These are phyloP conservation scores for Hypomecis punctinalis DNA, from an alignment of 2,888 invertebrate genomes.

Conservation along the genomic window DNA sequence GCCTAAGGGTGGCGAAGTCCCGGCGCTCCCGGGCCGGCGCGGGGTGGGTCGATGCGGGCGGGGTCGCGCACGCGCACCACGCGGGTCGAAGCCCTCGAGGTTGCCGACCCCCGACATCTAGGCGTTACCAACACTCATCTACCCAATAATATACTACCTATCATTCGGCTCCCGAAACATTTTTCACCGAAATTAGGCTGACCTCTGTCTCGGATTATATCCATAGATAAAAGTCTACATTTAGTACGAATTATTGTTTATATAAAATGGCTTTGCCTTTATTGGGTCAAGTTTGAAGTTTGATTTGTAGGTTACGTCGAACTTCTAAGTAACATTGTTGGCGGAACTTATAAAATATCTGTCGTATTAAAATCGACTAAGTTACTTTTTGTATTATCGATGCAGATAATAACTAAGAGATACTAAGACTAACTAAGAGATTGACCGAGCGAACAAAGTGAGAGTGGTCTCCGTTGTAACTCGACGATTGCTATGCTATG, in stretches of 20 bases:
- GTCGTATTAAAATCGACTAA: too few species aligned
- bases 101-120: conserved; percentile 76
- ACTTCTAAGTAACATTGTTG: too few species aligned
- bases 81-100: conserved; percentile 79
- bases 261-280: neutral
- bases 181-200: conserved; percentile 18
- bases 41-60: conserved; percentile 72
- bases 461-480: too few species aligned
- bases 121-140: conserved; percentile 60
- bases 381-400: too few species aligned
- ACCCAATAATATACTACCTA: conserved; percentile 42
- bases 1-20: conserved; percentile 43
- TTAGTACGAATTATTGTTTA: neutral
- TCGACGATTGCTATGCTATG: too few species aligned
- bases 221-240: neutral
- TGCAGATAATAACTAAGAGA: too few species aligned
- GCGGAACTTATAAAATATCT: too few species aligned
- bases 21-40: conserved; percentile 39
- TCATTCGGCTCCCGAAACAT: conserved; percentile 32
- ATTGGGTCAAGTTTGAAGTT: neutral
- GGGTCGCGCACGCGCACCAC: conserved; percentile 75
- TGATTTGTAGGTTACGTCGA: too few species aligned
- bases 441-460: too few species aligned
- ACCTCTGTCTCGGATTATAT: neutral
- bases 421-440: too few species aligned